Evolutionary conservation across 2,888 invertebrate species (phyloP).

Genomic region (Meloe dianella): DNA sequence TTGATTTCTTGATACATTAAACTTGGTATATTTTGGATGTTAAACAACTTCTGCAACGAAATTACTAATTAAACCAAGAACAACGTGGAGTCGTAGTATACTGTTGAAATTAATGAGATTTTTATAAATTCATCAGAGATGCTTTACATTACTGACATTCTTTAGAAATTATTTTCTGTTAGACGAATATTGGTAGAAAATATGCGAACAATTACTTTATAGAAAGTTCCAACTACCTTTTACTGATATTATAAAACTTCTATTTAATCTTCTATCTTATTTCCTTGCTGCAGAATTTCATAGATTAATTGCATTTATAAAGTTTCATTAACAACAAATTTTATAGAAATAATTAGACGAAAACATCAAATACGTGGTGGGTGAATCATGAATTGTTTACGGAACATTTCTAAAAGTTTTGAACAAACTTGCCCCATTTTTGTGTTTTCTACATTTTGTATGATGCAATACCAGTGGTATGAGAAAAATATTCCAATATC

Average conservation of each 20-base stretch:
- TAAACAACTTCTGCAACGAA: background rate
- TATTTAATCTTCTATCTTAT: background rate
- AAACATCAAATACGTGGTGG: too few relatives aligned
- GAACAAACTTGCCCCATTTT: too few relatives aligned
- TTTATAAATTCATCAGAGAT: slow-evolving; percentile 25
- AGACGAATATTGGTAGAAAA: background rate
- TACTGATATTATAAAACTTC: background rate
- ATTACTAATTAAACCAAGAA: slow-evolving; percentile 29
- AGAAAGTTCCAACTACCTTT: background rate
- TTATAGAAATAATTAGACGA: background rate
- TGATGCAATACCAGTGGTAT: too few relatives aligned
- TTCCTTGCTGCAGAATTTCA: background rate
- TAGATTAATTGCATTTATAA: background rate
- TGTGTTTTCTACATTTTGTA: too few relatives aligned
- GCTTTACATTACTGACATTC: slow-evolving; percentile 1
- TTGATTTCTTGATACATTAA: background rate
- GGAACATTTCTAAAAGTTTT: too few relatives aligned
- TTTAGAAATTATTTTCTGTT: background rate
- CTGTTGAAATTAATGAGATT: slow-evolving; percentile 22
- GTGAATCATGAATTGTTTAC: too few relatives aligned
- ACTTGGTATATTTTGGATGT: background rate
- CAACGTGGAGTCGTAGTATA: slow-evolving; percentile 18
- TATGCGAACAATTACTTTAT: background rate
- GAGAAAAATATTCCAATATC: too few relatives aligned
- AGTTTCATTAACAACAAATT: background rate